phyloP scores from a whole-genome alignment of 2,888 invertebrate species.

The Macrophya annulata region DNA sequence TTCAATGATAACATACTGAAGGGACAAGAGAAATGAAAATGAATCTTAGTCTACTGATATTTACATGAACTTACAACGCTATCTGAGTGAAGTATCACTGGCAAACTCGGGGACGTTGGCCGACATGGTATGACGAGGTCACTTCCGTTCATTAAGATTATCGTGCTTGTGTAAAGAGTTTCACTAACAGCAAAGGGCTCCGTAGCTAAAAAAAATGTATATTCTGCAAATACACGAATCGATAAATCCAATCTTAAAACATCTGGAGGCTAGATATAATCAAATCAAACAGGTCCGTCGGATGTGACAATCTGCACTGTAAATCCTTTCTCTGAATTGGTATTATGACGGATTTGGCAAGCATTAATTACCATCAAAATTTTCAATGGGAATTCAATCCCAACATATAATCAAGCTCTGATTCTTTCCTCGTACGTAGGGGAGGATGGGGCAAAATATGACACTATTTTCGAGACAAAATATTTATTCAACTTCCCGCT shows the following conservation, averaged over 20 bases:
- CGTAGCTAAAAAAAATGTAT: constrained; percentile 77
- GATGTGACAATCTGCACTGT: no score
- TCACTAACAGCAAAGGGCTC: constrained; percentile 77
- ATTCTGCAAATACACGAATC: background rate
- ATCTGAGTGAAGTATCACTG: background rate
- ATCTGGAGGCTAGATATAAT: background rate
- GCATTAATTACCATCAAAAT: no score
- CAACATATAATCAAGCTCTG: no score
- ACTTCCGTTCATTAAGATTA: constrained; percentile 72
- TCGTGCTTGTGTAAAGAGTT: constrained; percentile 37
- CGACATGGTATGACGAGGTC: constrained; percentile 83
- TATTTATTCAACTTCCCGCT: no score
- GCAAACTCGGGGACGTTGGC: constrained; percentile 82
- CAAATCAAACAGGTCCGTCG: background rate
- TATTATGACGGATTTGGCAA: no score
- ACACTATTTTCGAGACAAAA: no score
- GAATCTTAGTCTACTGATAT: background rate
- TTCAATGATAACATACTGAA: background rate
- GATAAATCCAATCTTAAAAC: constrained; percentile 13
- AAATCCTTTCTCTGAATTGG: no score
- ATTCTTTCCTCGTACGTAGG: no score
- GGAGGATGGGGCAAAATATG: no score
- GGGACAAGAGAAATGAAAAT: background rate
- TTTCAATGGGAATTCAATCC: no score
- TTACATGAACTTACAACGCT: background rate